phyloP scores from a whole-genome alignment of 2,797 vertebrate species.

The Telmatherina bonti region DNA sequence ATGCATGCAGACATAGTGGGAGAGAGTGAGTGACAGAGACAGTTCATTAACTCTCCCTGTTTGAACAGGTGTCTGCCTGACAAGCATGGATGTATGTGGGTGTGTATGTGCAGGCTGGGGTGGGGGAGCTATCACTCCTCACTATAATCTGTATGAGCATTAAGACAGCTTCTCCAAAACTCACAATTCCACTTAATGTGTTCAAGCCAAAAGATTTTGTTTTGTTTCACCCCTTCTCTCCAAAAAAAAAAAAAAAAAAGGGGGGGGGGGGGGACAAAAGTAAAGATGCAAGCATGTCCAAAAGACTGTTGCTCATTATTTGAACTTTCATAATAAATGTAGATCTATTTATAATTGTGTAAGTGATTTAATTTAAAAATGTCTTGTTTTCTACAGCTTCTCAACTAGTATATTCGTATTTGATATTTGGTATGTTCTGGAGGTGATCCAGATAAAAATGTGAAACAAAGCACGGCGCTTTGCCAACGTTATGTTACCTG shows the following conservation, averaged over 20 bases:
- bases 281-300: neutral
- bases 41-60: slow-evolving; percentile 79
- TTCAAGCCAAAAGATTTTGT: slow-evolving; percentile 7
- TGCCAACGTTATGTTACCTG: neutral
- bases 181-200: slow-evolving; percentile 2
- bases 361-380: neutral
- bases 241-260: neutral
- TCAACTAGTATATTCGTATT: neutral
- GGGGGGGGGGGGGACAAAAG: too few relatives aligned
- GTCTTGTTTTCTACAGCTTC: neutral
- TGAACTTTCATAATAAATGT: too few relatives aligned
- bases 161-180: slow-evolving; percentile 50
- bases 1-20: slow-evolving; percentile 31
- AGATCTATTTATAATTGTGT: neutral
- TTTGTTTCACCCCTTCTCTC: slow-evolving; percentile 6
- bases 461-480: neutral
- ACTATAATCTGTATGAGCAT: slow-evolving; percentile 48
- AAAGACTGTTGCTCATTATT: neutral
- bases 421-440: neutral
- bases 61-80: slow-evolving; percentile 83
- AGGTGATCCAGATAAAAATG: neutral
- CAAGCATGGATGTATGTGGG: slow-evolving; percentile 44
- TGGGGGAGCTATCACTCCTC: slow-evolving; percentile 58
- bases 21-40: slow-evolving; percentile 32
- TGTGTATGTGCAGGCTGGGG: slow-evolving; percentile 34